phyloP scores from a whole-genome alignment of 2,888 invertebrate species.

The Chymomyza fuscimana region DNA sequence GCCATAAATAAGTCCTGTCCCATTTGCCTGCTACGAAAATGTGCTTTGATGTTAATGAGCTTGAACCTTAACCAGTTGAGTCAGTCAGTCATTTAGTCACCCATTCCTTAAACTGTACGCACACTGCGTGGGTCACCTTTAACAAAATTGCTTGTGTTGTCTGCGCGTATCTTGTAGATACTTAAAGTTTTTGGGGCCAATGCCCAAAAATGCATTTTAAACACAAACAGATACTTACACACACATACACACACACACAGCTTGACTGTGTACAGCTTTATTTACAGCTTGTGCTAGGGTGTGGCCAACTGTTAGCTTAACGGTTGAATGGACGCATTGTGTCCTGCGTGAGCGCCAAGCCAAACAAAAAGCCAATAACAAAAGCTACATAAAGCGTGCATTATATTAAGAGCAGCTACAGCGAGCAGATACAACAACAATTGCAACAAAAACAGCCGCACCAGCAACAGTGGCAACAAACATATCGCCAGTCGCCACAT shows the following conservation, averaged over 20 bases:
- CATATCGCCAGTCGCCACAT: background rate
- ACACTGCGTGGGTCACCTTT: background rate
- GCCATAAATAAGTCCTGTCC: slow-evolving; percentile 57
- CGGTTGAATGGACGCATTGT: slow-evolving; percentile 69
- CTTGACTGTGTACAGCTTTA: slow-evolving; percentile 36
- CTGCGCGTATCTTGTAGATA: slow-evolving; percentile 7
- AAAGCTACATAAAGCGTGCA: slow-evolving; percentile 32
- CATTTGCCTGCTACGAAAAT: background rate
- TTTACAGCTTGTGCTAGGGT: slow-evolving; percentile 44
- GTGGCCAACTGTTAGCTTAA: slow-evolving; percentile 54
- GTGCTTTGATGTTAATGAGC: slow-evolving; percentile 54
- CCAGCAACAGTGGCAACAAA: slow-evolving; percentile 1
- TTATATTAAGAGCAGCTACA: slow-evolving; percentile 31
- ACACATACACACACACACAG: slow-evolving; percentile 13
- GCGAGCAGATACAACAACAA: background rate
- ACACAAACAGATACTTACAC: slow-evolving; percentile 2
- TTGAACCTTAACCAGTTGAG: slow-evolving; percentile 5
- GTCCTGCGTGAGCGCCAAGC: slow-evolving; percentile 34
- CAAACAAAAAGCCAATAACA: slow-evolving; percentile 63
- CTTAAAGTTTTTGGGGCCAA: slow-evolving; percentile 47
- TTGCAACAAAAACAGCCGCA: slow-evolving; percentile 14
- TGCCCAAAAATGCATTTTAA: slow-evolving; percentile 50
- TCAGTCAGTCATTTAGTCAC: background rate
- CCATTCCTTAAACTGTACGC: no score
- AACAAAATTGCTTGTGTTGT: background rate